Evolutionary conservation across 1,140 invertebrate species (phyloP).

Genomic region (Nylanderia fulva): DNA sequence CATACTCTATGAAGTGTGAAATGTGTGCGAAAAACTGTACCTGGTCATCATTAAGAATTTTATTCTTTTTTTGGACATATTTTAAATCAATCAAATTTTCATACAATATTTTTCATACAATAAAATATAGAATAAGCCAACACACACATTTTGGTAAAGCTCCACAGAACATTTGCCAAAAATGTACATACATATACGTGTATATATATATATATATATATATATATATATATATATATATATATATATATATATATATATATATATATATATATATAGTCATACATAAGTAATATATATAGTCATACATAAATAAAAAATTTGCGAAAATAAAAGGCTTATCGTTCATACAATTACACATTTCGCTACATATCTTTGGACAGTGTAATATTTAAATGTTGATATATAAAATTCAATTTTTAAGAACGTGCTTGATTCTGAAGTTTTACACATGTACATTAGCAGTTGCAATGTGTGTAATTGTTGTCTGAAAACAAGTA

Average conservation of each 20-base stretch:
- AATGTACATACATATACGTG: neutral
- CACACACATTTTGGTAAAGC: constrained; percentile 19
- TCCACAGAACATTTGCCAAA: neutral
- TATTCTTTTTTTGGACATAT: constrained; percentile 29
- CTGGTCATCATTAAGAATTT: constrained; percentile 22
- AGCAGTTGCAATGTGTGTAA: constrained; percentile 7
- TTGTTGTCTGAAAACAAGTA: neutral
- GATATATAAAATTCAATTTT: constrained; percentile 31
- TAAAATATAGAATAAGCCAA: constrained; percentile 10
- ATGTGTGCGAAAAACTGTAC: neutral
- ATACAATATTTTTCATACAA: constrained; percentile 17
- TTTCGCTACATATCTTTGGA: constrained; percentile 30
- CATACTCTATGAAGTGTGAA: neutral
- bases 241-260: neutral
- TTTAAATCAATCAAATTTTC: constrained; percentile 42
- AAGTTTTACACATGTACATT: constrained; percentile 6
- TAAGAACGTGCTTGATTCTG: neutral
- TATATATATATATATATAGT: neutral
- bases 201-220: no score
- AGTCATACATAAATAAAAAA: neutral
- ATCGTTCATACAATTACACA: constrained; percentile 13
- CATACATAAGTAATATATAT: neutral
- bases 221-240: no score
- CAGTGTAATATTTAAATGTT: constrained; percentile 42
- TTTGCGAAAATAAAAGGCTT: neutral